Evolutionary conservation across 2,888 invertebrate genomes (phyloP).

Genomic region (Tetropium fuscum): DNA sequence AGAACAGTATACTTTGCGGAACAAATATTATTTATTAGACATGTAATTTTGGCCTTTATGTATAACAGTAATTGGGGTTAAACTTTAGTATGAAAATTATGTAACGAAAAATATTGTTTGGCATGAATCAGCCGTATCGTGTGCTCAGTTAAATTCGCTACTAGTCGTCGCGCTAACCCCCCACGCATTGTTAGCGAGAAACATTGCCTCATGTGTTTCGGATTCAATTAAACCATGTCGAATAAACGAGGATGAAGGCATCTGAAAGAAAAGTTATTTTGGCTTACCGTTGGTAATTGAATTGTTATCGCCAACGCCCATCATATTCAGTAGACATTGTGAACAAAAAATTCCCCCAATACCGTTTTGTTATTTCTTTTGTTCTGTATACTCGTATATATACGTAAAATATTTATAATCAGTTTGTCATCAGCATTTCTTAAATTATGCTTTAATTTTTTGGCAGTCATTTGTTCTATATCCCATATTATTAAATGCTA

Average conservation of each 20-base stretch:
- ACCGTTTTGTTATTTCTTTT: slow-evolving; percentile 14
- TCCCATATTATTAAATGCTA: too few relatives aligned
- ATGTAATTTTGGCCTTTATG: too few relatives aligned
- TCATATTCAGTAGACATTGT: slow-evolving; percentile 25
- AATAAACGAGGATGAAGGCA: slow-evolving; percentile 25
- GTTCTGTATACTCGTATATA: too few relatives aligned
- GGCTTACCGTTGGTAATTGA: slow-evolving; percentile 36
- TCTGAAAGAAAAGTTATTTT: slow-evolving; percentile 31
- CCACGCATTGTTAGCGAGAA: background rate
- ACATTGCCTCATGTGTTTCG: slow-evolving; percentile 31
- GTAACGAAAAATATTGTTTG: too few relatives aligned
- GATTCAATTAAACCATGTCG: slow-evolving; percentile 39
- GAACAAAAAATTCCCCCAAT: slow-evolving; percentile 19
- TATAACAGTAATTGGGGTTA: too few relatives aligned
- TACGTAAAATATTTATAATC: slow-evolving; percentile 17
- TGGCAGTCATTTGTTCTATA: too few relatives aligned
- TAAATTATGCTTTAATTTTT: slow-evolving; percentile 12
- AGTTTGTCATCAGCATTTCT: slow-evolving; percentile 12
- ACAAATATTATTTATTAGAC: too few relatives aligned
- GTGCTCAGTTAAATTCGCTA: background rate
- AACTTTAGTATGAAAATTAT: too few relatives aligned
- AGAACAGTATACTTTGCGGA: too few relatives aligned
- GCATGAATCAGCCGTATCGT: background rate
- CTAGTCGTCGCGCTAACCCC: slow-evolving; percentile 4
- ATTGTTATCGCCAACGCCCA: slow-evolving; percentile 35